phyloP scores from a whole-genome alignment of 2,888 invertebrate species.

The Muschampia plurimacula region DNA sequence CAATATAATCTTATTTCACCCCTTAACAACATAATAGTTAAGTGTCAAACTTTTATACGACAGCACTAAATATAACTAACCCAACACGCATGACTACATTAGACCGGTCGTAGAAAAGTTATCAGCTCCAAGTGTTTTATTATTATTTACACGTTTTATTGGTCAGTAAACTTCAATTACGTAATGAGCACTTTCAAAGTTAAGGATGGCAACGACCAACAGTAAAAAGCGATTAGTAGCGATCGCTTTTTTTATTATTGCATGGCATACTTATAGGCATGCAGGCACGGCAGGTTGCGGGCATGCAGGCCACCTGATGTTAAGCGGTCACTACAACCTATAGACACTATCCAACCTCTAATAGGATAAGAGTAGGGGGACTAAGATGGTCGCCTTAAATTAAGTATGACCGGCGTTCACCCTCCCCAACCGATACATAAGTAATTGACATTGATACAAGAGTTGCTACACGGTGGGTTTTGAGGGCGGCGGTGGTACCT shows the following conservation, averaged over 20 bases:
- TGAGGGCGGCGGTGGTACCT: too few species aligned
- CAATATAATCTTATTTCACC: constrained; percentile 9
- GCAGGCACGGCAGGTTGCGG: too few species aligned
- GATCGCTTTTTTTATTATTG: background rate
- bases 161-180: constrained; percentile 44
- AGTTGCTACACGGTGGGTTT: too few species aligned
- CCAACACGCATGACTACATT: constrained; percentile 24
- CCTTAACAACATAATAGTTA: constrained; percentile 24
- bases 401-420: too few species aligned
- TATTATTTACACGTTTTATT: constrained; percentile 41
- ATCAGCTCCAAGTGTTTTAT: constrained; percentile 41
- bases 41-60: constrained; percentile 29
- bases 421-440: too few species aligned
- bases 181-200: constrained; percentile 33
- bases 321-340: too few species aligned
- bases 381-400: too few species aligned
- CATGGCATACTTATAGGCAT: too few species aligned
- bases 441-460: too few species aligned
- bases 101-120: constrained; percentile 33
- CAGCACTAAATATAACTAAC: constrained; percentile 29
- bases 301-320: too few species aligned
- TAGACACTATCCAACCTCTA: too few species aligned
- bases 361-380: too few species aligned
- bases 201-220: constrained; percentile 7
- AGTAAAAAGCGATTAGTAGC: background rate